Evolutionary conservation across 2,888 invertebrate genomes (phyloP), one percentile per base, ranked within the genome.

Genomic region (Lumbricus terrestris): DNA sequence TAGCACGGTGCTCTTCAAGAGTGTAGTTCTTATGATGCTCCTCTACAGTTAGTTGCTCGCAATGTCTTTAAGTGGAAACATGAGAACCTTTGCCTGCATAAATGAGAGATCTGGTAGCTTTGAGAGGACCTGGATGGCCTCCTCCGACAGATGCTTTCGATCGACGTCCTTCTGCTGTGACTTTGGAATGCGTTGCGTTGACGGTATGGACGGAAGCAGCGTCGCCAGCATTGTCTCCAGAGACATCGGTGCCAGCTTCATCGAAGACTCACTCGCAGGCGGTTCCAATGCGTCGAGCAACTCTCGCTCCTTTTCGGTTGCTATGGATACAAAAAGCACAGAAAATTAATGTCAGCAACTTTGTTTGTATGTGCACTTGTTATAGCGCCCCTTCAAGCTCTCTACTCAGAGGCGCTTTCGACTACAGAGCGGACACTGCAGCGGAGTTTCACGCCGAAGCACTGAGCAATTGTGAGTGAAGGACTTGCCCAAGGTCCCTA

Each of bases 11-110:
- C 29, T 69, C n/a, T n/a, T 69, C n/a, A 69, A 69, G 69, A 69
- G 29, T 69, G 69, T n/a, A n/a, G 69, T n/a, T n/a, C 69, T 69
- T n/a, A 69, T 69, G 69, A 69, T 6, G 69, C 69, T 69, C n/a
- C 69, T 85, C 35, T 37, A 83, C 35, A 35, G 35, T 85, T 37
- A 85, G 85, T 35, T 85, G 85, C 35, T 23, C 23, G 37, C 85
- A 1, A 37, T 85, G 34, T 90, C 91, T 82, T 92, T 91, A 54
- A 94, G 91, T 8, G 95, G 95, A 90, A 95, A 95, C 94, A 95
- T 95, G 35, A 95, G 93, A 83, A 95, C 95, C 92, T 94, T 94
- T 40, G 95, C 93, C 89, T 93, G 93, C 95, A 95, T 95, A 93
- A 95, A 95, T 18, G 94, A 93, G 90, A 95, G 92, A 91, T 95